Conservation (phyloP, 64 coral and sea anemone species). For the Cladopsammia gracilis region DNA sequence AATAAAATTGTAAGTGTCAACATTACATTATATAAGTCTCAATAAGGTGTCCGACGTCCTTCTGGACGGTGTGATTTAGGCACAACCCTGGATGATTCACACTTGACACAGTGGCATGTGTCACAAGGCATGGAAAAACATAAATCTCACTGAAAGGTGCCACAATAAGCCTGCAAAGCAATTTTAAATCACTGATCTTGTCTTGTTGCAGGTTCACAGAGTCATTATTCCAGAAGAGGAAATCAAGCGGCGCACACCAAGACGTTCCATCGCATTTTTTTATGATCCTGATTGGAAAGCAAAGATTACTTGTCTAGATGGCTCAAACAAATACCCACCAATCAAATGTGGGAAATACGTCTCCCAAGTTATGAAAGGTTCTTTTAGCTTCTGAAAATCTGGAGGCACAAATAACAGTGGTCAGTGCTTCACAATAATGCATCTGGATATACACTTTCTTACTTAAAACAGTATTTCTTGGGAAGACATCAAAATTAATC, state of each 20-base stretch:
- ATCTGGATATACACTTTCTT: no score
- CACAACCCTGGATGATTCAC: no score
- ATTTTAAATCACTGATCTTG: not conserved
- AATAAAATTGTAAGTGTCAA: no score
- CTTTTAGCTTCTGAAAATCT: slow-evolving; percentile 26
- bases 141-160: no score
- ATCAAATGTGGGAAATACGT: slow-evolving; percentile 78
- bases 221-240: slow-evolving; percentile 79
- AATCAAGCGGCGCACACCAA: slow-evolving; percentile 31
- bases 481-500: no score
- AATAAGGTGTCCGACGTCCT: no score
- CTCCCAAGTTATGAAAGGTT: slow-evolving; percentile 36
- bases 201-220: slow-evolving; percentile 64
- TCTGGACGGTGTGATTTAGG: no score
- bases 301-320: slow-evolving; percentile 79
- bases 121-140: no score
- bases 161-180: not conserved
- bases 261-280: slow-evolving; percentile 77
- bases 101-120: no score
- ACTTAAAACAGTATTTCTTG: no score
- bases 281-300: slow-evolving; percentile 80
- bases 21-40: no score
- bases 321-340: slow-evolving; percentile 72
- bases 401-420: not conserved
- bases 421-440: no score